Base-by-base conservation (phyloP, 2,888 invertebrate genomes). In the Polydrusus tereticollis region DNA sequence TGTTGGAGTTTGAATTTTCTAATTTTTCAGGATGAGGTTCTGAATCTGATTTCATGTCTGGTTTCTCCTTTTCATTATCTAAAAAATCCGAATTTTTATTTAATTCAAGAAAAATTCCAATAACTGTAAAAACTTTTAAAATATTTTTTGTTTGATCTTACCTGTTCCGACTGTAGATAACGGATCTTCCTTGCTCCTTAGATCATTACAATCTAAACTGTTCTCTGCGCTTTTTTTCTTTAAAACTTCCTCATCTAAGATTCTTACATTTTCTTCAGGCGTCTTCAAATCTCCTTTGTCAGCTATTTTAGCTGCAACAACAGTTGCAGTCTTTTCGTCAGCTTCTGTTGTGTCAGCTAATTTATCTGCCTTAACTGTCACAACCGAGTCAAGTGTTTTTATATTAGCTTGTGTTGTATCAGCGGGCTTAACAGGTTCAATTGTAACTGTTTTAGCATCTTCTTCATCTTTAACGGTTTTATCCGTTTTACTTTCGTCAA, bases 401-500 rank as follows among this genome's bases (percentile, higher is more conserved):
- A 12, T 12, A 23, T 7, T 20, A 16, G 58, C n/a, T 20, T 21
- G 38, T 38, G 33, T 2, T 38, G 12, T 7, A 12, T 58, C 38
- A 36, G 10, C n/a, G 10, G 20, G 4, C 38, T 38, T 58, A n/a
- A 20, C 29, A 7, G 33, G 36, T n/a, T 58, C 38, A 8, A n/a
- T 47, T 47, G 21, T 47, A 7, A 7, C 5, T 5, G 7, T 21
- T 21, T 20, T 8, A 41, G 20, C 18, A 1, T 29, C 33, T 20
- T 38, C 36, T 14, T 1, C 14, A 38, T 38, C 38, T 63, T 57
- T 45, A 23, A 21, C 23, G 47, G 38, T 16, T 47, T 66, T 20
- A 33, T 59, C n/a, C 41, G 14, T 12, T 29, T 62, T 38, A 20
- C n/a, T 36, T 38, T 20, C 38, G n/a, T 67, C 47, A 21, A 29